Conservation (phyloP, 2,113 vertebrate genomes). For the Pseudonaja textilis region DNA sequence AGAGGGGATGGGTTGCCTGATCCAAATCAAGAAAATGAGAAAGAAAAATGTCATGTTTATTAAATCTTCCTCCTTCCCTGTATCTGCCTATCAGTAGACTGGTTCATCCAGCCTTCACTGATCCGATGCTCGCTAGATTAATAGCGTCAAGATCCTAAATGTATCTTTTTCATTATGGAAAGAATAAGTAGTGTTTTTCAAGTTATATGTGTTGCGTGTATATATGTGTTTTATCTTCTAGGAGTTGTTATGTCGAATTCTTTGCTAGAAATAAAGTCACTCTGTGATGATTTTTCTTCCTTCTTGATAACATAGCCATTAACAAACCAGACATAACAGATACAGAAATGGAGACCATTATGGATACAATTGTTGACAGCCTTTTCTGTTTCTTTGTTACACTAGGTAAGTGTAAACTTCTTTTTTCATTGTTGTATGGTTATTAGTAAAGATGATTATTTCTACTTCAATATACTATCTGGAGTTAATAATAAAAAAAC, state of each 20-base stretch:
- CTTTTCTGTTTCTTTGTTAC: slow-evolving; percentile 99
- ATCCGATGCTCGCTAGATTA: not conserved
- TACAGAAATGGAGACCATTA: slow-evolving; percentile 96
- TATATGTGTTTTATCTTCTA: slow-evolving; percentile 1
- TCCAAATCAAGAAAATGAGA: not conserved
- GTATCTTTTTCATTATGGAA: not conserved
- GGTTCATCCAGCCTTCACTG: not conserved
- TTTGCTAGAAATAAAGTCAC: not conserved
- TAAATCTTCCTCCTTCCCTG: not conserved
- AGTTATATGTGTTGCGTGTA: accelerated
- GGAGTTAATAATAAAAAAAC: not conserved
- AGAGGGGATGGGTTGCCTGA: not conserved
- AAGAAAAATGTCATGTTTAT: not conserved
- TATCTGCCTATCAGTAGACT: not conserved
- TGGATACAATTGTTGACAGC: slow-evolving; percentile 98
- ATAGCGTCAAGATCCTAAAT: not conserved
- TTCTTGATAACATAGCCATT: slow-evolving; percentile 75
- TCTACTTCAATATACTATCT: not conserved
- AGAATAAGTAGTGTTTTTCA: not conserved
- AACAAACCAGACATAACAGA: slow-evolving; percentile 93
- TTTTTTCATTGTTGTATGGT: not conserved
- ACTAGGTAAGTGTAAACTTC: slow-evolving; percentile 79
- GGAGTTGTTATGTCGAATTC: not conserved
- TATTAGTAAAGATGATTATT: not conserved
- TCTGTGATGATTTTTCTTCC: slow-evolving; percentile 14